Conservation (phyloP, 2,113 vertebrate genomes). For the Haemorhous mexicanus region DNA sequence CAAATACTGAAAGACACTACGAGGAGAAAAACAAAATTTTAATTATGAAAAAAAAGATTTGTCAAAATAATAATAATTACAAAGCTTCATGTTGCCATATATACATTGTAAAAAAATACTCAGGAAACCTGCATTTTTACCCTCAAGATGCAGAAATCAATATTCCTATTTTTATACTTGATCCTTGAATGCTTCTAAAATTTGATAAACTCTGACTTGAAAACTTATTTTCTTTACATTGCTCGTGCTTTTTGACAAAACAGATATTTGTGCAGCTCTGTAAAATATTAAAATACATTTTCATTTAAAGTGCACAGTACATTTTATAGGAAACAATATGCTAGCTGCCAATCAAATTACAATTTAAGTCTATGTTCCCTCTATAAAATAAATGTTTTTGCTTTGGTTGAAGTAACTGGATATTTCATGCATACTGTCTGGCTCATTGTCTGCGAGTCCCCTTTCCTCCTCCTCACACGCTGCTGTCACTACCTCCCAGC, state of each 20-base stretch:
- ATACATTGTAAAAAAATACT: conserved; percentile 77
- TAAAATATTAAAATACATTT: conserved; percentile 74
- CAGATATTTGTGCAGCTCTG: conserved; percentile 71
- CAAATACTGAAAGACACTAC: conserved; percentile 69
- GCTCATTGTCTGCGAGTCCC: not conserved
- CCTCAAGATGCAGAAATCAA: conserved; percentile 70
- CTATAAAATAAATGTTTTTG: not conserved
- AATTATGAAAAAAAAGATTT: conserved; percentile 71
- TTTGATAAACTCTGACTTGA: conserved; percentile 61
- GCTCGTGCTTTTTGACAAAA: conserved; percentile 59
- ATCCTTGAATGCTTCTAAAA: conserved; percentile 47
- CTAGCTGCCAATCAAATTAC: conserved; percentile 64
- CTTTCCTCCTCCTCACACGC: not conserved
- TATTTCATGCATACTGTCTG: not conserved
- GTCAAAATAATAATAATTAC: conserved; percentile 78
- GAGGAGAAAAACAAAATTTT: conserved; percentile 71
- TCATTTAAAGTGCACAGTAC: conserved; percentile 80
- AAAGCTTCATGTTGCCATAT: conserved; percentile 72
- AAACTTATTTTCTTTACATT: conserved; percentile 64
- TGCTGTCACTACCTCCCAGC: not conserved
- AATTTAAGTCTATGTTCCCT: not conserved
- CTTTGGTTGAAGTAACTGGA: not conserved
- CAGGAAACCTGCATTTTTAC: conserved; percentile 71
- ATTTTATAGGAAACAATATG: conserved; percentile 51
- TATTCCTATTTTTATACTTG: conserved; percentile 58